phyloP scores from a whole-genome alignment of 2,797 vertebrate genomes.

The Brachyalestes nurse region DNA sequence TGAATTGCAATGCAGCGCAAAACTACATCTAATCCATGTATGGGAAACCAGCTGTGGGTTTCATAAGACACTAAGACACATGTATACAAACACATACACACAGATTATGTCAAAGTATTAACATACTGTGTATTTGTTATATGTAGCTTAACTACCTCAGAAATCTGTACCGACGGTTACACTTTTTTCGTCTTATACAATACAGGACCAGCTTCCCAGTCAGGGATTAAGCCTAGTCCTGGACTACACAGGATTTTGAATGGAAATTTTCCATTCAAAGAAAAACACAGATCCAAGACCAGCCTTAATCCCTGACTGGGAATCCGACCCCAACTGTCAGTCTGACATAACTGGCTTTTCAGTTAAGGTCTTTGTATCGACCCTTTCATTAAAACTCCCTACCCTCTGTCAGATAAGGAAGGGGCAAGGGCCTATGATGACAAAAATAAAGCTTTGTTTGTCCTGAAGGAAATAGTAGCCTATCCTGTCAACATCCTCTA shows the following conservation, averaged over 20 bases:
- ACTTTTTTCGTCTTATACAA: not conserved
- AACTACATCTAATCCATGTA: not conserved
- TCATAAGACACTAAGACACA: not conserved
- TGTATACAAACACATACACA: conserved; percentile 1
- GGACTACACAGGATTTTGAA: too few relatives aligned
- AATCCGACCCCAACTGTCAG: not conserved
- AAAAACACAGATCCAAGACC: too few relatives aligned
- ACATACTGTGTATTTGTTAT: not conserved
- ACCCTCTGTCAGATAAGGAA: conserved; percentile 28
- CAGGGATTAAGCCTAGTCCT: too few relatives aligned
- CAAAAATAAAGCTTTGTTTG: conserved; percentile 43
- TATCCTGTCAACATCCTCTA: conserved; percentile 35
- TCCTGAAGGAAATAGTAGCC: conserved; percentile 36
- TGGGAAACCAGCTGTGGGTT: not conserved
- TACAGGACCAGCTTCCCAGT: too few relatives aligned
- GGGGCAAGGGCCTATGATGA: conserved; percentile 19
- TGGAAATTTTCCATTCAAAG: too few relatives aligned
- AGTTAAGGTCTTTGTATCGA: not conserved
- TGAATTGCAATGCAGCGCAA: not conserved
- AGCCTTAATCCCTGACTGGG: too few relatives aligned
- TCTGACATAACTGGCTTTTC: not conserved
- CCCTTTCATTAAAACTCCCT: not conserved
- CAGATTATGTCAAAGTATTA: not conserved
- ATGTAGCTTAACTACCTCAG: not conserved
- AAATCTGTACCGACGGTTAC: not conserved